Percentiles rank a stretch among this genome's conserved stretches.
phyloP scores from a whole-genome alignment of 2,888 invertebrate species.

The Sympetrum striolatum region DNA sequence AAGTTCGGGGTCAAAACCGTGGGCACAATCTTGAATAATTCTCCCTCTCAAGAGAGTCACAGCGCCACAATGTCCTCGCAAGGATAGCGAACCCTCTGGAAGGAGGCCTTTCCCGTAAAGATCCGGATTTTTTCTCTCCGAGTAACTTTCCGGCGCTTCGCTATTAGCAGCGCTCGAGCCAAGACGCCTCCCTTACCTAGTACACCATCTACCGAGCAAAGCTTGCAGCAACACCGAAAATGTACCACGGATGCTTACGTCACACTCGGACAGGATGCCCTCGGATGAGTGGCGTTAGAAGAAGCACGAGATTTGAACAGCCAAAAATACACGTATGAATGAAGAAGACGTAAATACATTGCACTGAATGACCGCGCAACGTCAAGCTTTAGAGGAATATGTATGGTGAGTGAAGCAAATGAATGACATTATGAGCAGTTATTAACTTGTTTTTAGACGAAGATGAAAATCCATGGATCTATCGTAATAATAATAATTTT shows the following conservation, averaged over 20 bases:
- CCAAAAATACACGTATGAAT: neutral
- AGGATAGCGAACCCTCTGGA: neutral
- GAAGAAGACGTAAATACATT: neutral
- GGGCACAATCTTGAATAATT: neutral
- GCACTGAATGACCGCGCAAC: too few relatives aligned
- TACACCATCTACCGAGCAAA: slow-evolving; percentile 18
- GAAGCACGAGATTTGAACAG: neutral
- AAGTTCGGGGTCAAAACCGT: neutral
- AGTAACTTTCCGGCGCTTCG: neutral
- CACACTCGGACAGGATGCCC: neutral
- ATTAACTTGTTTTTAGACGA: too few relatives aligned
- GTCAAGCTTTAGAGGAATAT: too few relatives aligned
- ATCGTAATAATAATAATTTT: too few relatives aligned
- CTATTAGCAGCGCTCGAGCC: neutral
- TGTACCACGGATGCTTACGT: neutral
- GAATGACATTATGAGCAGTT: too few relatives aligned
- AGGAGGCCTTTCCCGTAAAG: neutral
- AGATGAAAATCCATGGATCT: too few relatives aligned
- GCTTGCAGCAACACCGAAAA: slow-evolving; percentile 2
- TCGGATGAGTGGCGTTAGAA: neutral
- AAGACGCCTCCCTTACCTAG: neutral
- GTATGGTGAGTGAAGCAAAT: too few relatives aligned
- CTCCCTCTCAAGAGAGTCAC: neutral
- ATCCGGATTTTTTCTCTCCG: neutral
- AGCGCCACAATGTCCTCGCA: neutral